Evolutionary conservation across 2,113 vertebrate genomes (phyloP).

Genomic region (Melospiza georgiana): DNA sequence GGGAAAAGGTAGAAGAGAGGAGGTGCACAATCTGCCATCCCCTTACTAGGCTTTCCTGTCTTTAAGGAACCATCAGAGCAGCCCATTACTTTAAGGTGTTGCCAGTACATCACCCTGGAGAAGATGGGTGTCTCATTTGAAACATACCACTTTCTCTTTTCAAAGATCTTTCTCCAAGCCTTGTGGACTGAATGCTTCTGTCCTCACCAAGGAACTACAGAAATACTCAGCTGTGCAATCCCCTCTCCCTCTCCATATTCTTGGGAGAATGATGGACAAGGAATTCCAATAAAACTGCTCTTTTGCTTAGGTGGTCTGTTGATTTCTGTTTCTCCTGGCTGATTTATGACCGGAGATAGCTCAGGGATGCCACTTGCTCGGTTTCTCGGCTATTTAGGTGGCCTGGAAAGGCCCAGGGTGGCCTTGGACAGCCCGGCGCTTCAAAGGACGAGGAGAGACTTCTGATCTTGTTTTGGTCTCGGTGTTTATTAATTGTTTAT

Average conservation of each 20-base stretch:
- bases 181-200: neutral
- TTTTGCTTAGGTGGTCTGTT: neutral
- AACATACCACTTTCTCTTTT: neutral
- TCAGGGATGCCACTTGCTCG: too few relatives aligned
- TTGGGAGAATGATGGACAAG: neutral
- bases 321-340: too few relatives aligned
- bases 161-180: neutral
- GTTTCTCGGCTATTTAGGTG: too few relatives aligned
- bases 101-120: neutral
- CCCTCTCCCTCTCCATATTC: neutral
- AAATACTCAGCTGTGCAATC: neutral
- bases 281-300: neutral
- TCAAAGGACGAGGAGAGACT: too few relatives aligned
- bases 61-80: neutral
- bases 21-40: neutral
- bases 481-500: too few relatives aligned
- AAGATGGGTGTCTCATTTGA: neutral
- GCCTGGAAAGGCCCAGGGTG: too few relatives aligned
- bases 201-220: neutral
- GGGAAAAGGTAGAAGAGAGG: neutral
- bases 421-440: too few relatives aligned
- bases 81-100: neutral
- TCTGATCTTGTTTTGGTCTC: too few relatives aligned
- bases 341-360: too few relatives aligned
- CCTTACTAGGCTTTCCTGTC: neutral